A percentile compares a stretch with the other conserved stretches of the same genome.
Evolutionary conservation across 2,797 vertebrate species (phyloP).

Genomic region (Amblyraja radiata): DNA sequence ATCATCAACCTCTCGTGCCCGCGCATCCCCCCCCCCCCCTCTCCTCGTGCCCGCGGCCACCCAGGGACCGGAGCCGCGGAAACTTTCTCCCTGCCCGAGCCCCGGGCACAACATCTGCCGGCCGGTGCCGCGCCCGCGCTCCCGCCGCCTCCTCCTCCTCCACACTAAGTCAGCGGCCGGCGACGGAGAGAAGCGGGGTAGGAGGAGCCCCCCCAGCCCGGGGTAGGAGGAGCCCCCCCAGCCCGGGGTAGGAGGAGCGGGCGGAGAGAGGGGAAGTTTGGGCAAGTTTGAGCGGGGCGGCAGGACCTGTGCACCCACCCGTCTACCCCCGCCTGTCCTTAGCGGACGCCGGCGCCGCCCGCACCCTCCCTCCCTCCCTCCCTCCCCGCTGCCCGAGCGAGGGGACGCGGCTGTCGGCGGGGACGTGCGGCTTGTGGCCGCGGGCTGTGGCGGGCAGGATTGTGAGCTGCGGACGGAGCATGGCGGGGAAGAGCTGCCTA

Average conservation of each 20-base stretch:
- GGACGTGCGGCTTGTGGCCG: too few species aligned
- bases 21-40: not conserved
- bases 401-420: too few species aligned
- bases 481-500: conserved; percentile 13
- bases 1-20: not conserved
- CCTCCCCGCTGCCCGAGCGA: too few species aligned
- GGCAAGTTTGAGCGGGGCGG: too few species aligned
- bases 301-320: too few species aligned
- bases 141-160: too few species aligned
- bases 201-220: not conserved
- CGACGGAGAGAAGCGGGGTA: too few species aligned
- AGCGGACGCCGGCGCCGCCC: too few species aligned
- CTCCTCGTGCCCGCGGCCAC: not conserved
- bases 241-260: not conserved
- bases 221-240: not conserved
- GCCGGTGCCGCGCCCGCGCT: too few species aligned
- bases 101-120: not conserved
- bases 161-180: too few species aligned
- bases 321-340: too few species aligned
- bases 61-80: not conserved
- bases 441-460: not conserved
- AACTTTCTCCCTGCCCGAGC: not conserved
- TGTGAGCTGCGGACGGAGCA: not conserved
- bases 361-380: too few species aligned
- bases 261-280: not conserved